phyloP scores from a whole-genome alignment of 2,888 invertebrate genomes.

The Polydrusus cervinus region DNA sequence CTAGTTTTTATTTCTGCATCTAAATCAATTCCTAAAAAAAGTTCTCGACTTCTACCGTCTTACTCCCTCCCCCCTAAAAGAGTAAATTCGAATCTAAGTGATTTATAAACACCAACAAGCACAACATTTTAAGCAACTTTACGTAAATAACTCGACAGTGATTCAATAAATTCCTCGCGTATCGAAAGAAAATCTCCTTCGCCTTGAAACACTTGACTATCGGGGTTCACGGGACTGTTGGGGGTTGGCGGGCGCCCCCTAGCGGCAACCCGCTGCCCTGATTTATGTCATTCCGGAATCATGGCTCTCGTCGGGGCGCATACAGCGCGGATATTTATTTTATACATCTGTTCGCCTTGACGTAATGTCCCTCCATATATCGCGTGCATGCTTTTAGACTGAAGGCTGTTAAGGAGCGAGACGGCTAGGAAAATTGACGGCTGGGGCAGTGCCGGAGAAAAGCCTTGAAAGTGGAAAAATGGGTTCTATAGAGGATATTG shows the following conservation, averaged over 20 bases:
- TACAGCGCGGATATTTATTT: constrained; percentile 75
- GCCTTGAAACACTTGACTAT: constrained; percentile 51
- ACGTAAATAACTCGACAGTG: constrained; percentile 30
- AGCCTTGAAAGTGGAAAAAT: neutral
- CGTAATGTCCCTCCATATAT: constrained; percentile 81
- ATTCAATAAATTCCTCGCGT: constrained; percentile 52
- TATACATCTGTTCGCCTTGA: constrained; percentile 77
- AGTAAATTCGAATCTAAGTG: neutral
- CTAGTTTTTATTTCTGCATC: too few relatives aligned
- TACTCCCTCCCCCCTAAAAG: neutral
- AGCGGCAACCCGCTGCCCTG: constrained; percentile 70
- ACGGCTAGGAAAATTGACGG: constrained; percentile 63
- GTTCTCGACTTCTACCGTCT: too few relatives aligned
- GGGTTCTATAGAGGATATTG: neutral
- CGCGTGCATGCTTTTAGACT: constrained; percentile 76
- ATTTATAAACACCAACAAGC: neutral
- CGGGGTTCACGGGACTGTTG: constrained; percentile 36
- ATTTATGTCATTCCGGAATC: constrained; percentile 78
- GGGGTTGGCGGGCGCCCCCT: constrained; percentile 44
- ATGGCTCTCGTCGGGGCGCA: constrained; percentile 73
- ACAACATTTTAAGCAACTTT: constrained; percentile 14
- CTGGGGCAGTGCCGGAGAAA: constrained; percentile 65
- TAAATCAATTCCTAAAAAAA: too few relatives aligned
- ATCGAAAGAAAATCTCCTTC: constrained; percentile 52
- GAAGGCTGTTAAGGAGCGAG: constrained; percentile 56